These are phyloP conservation scores for Ophonus ardosiacus DNA, from an alignment of 2,888 invertebrate species.

Conservation along the genomic window DNA sequence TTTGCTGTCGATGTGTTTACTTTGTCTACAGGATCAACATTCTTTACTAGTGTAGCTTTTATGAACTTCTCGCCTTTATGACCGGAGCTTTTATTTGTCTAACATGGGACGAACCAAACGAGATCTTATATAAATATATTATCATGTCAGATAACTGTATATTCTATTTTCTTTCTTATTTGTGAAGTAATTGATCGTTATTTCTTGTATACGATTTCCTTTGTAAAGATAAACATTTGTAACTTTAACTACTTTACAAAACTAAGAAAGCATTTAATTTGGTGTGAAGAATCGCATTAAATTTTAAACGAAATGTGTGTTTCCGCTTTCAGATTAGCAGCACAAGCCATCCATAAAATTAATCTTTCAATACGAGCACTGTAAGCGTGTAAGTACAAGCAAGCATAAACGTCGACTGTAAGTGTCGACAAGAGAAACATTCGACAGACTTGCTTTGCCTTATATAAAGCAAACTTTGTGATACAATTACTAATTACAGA, in stretches of 20 bases:
- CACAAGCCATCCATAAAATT: constrained; percentile 26
- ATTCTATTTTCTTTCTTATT: neutral
- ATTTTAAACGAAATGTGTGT: constrained; percentile 7
- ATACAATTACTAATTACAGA: constrained; percentile 38
- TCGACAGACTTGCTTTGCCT: constrained; percentile 27
- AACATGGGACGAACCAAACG: neutral
- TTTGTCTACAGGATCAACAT: constrained; percentile 27
- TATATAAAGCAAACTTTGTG: constrained; percentile 50
- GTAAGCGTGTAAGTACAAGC: constrained; percentile 38
- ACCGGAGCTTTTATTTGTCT: constrained; percentile 26
- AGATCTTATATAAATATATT: neutral
- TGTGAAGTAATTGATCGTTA: neutral
- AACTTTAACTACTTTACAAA: neutral
- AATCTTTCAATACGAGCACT: constrained; percentile 43
- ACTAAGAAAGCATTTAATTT: constrained; percentile 32
- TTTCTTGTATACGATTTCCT: neutral
- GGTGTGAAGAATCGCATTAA: constrained; percentile 27
- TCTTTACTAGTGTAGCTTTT: constrained; percentile 20
- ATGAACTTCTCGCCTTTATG: constrained; percentile 33
- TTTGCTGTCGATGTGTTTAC: constrained; percentile 29
- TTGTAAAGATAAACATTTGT: constrained; percentile 1
- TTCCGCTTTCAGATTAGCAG: constrained; percentile 36
- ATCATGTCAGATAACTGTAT: neutral
- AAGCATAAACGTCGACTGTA: constrained; percentile 25
- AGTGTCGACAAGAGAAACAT: constrained; percentile 30